Evolutionary conservation across 2,797 vertebrate genomes (phyloP).

Genomic region (Balearica regulorum): DNA sequence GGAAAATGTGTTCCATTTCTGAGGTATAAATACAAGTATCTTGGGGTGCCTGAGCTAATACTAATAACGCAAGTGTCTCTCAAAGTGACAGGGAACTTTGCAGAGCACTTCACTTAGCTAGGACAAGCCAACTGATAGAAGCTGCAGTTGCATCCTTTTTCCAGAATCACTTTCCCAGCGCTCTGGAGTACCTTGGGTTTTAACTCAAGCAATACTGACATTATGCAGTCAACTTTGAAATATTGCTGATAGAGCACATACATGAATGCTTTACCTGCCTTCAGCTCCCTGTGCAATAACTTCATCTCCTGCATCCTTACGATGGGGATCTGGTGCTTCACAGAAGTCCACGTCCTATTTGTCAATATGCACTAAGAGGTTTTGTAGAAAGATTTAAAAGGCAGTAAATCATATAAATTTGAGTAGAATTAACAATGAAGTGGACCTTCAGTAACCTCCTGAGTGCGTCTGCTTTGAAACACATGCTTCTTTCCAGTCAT

Average conservation of each 20-base stretch:
- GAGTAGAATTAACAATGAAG: background rate
- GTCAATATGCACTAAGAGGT: background rate
- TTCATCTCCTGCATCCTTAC: rapidly evolving
- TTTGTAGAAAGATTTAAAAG: background rate
- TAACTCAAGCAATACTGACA: background rate
- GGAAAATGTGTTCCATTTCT: background rate
- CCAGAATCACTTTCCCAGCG: background rate
- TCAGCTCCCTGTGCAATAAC: background rate
- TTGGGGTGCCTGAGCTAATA: background rate
- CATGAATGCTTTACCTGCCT: background rate
- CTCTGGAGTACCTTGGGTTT: background rate
- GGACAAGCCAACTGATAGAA: background rate
- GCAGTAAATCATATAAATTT: background rate
- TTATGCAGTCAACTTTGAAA: background rate
- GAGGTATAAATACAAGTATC: background rate
- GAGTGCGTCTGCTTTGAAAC: background rate
- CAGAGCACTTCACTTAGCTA: background rate
- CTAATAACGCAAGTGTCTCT: rapidly evolving
- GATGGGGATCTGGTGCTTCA: background rate
- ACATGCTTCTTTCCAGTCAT: background rate
- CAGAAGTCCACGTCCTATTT: rapidly evolving
- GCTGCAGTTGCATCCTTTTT: background rate
- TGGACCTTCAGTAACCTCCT: background rate
- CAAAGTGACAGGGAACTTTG: background rate
- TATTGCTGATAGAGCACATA: background rate